Base-by-base conservation (phyloP, 2,113 vertebrate species). In the Bubalus kerabau region DNA sequence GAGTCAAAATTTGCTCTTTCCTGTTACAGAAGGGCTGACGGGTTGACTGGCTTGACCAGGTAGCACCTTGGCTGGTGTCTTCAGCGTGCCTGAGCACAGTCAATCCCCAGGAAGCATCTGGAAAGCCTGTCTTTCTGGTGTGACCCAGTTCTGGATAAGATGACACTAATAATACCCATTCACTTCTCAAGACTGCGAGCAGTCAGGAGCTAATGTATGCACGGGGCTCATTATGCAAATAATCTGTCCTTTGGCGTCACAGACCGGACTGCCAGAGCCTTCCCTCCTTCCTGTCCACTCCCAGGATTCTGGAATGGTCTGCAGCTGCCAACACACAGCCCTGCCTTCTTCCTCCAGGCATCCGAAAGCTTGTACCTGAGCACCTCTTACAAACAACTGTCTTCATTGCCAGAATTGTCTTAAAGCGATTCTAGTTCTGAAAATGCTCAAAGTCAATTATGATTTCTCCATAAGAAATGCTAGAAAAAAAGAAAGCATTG, bases 131-230 rank as follows among this genome's bases (percentile, higher is more conserved):
- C n/a, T 36, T 84, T 85, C 85, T 52, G 48, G 23, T 12, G 17
- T 92, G 93, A 93, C 95, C 97, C 74, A 84, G 56, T 92, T 97
- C 93, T 81, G 64, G 85, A 46, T 52, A 59, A 59, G 56, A 96
- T 15, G 74, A 56, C 85, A 50, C 74, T 93, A 81, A 88, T 43
- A 90, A 90, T 76, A 93, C 7, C 28, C 48, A 76, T 40, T 95
- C 26, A 24, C 78, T 64, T 74, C 90, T 89, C 48, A n/a, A 87
- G 67, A 54, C 36, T 52, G 43, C 3, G 67, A 91, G 54, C 48
- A 86, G 52, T 50, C 23, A 16, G 43, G 57, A 94, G 94, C 64
- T 82, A 71, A 82, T 28, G 54, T 32, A 56, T 87, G 50, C 67
- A 16, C 15, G 30, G 46, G 67, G 87, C 40, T 97, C 32, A 14